Percentiles rank a stretch among this genome's conserved stretches.
These are phyloP conservation scores for Geophilus truncorum DNA, from an alignment of 2,888 invertebrate genomes.

Conservation along the genomic window DNA sequence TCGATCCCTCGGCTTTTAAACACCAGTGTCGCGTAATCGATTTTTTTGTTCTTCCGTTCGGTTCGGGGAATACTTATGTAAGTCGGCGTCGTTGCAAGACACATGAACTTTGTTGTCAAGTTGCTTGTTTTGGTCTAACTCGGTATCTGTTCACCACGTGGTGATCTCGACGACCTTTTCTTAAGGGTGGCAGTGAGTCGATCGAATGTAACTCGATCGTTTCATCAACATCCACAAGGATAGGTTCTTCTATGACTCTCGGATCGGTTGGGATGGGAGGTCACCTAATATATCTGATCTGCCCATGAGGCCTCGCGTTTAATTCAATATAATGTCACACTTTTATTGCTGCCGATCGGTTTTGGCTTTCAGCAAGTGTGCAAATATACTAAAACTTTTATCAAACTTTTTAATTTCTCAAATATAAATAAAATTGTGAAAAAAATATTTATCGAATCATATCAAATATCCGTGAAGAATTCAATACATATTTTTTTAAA, in stretches of 20 bases:
- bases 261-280: not conserved
- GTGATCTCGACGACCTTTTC: not conserved
- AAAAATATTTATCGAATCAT: not conserved
- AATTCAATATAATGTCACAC: constrained; percentile 6
- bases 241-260: not conserved
- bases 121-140: constrained; percentile 11
- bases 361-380: not conserved
- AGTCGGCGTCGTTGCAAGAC: not conserved
- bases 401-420: not conserved
- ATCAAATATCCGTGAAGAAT: not conserved
- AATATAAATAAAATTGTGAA: not conserved
- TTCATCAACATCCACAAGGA: not conserved
- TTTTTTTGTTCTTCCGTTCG: not conserved
- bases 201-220: constrained; percentile 5
- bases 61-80: not conserved
- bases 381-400: not conserved
- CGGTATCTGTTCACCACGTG: constrained; percentile 8
- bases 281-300: not conserved
- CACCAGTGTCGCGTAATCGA: not conserved
- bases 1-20: not conserved
- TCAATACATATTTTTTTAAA: not conserved
- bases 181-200: not conserved
- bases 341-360: not conserved
- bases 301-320: not conserved
- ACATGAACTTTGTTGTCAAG: constrained; percentile 1